phyloP scores from a whole-genome alignment of 2,888 invertebrate genomes.

The Eupithecia insigniata region DNA sequence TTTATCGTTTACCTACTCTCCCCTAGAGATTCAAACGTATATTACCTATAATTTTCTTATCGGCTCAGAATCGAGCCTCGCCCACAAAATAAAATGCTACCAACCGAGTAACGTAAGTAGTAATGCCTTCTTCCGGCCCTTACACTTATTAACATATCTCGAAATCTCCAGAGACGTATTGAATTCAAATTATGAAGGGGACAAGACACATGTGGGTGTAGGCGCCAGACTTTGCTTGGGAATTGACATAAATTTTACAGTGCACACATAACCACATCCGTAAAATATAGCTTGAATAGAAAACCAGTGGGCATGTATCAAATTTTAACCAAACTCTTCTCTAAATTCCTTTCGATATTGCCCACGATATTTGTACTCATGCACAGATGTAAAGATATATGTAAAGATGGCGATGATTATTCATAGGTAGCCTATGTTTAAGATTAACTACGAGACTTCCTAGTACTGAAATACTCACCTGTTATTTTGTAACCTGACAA shows the following conservation, averaged over 20 bases:
- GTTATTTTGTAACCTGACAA: conserved; percentile 13
- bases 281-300: conserved; percentile 6
- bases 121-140: conserved; percentile 63
- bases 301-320: not conserved
- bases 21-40: conserved; percentile 17
- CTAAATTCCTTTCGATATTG: not conserved
- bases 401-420: not conserved
- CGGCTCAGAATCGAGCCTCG: conserved; percentile 26
- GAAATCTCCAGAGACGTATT: conserved; percentile 62
- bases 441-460: no score
- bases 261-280: not conserved
- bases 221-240: conserved; percentile 53
- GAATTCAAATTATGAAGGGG: conserved; percentile 69
- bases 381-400: not conserved
- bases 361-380: not conserved
- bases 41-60: conserved; percentile 28
- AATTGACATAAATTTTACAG: conserved; percentile 24
- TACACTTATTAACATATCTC: conserved; percentile 56
- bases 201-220: conserved; percentile 62
- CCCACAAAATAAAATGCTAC: conserved; percentile 48
- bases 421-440: not conserved
- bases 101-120: conserved; percentile 42
- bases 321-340: not conserved
- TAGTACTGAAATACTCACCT: not conserved
- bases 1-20: conserved; percentile 9